Base-by-base conservation (phyloP, 2,113 vertebrate genomes). In the Hippocampus zosterae region DNA sequence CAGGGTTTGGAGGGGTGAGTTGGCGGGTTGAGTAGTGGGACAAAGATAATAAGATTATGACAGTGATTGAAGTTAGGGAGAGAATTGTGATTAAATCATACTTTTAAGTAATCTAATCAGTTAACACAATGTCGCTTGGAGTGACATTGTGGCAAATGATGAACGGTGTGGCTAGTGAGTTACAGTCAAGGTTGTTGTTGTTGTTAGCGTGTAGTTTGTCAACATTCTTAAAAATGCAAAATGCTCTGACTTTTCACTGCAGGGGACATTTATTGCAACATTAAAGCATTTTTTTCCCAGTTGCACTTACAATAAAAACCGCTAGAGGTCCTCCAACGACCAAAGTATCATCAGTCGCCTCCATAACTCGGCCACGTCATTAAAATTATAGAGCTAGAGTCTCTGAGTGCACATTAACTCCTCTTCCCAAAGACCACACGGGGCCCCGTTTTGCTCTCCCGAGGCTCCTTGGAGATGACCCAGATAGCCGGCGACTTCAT, bases 391-490 rank as follows among this genome's bases (percentile, higher is more conserved):
- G 15, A 23, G 21, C 40, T 19, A 6, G 6, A 25, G 40, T 13
- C 40, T 25, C 8, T 44, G 40, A 44, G 27, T 29, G 9, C 18
- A 37, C 44, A 52, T 23, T 68, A 91, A 42, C 64, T 73, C 71
- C 42, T 82, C 73, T 83, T 91, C 40, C 77, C 87, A 78, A 93
- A 93, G 6, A 85, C 79, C 61, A 92, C 92, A 0, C 81, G 79
- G 1, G 90, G 81, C 15, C 84, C 86, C 0, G 79, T 44, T 62
- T 50, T 88, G 37, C 72, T 13, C 8, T 65, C 71, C 60, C 72
- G 81, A 9, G 87, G 82, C 12, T 91, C 92, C 5, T 82, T 44
- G 0, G 91, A 84, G 81, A 91, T 90, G 60, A 91, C 82, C 91
- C 90, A 92, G 76, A 92, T 89, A 59, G 85, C 88, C 1, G 92